These are phyloP conservation scores for Conistra vaccinii DNA, from an alignment of 2,888 invertebrate species.

Conservation along the genomic window DNA sequence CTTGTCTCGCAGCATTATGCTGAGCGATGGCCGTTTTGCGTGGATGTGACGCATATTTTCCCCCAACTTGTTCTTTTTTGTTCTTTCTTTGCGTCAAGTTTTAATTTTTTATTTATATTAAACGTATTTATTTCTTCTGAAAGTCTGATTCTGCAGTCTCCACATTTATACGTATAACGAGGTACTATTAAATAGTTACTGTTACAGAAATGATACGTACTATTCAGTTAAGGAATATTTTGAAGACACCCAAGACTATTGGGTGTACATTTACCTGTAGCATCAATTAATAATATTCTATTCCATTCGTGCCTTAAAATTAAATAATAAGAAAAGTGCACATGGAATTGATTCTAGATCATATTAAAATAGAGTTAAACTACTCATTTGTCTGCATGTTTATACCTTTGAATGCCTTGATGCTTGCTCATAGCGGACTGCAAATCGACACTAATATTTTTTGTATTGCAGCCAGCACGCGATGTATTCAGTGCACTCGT, in stretches of 20 bases:
- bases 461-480: conserved; percentile 63
- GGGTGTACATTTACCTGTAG: no score
- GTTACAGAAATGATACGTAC: neutral
- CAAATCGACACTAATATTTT: conserved; percentile 66
- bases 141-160: neutral
- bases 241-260: no score
- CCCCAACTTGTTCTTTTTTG: no score
- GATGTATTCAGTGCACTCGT: conserved; percentile 42
- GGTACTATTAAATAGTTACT: neutral
- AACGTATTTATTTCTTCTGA: neutral
- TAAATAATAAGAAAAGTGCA: neutral
- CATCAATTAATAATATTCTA: no score
- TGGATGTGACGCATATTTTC: no score
- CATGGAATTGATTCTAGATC: neutral
- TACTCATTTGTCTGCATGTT: conserved; percentile 44
- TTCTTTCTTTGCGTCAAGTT: no score
- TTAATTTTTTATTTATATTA: no score
- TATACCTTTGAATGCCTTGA: conserved; percentile 45
- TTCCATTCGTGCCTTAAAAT: no score
- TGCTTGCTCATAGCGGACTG: conserved; percentile 57
- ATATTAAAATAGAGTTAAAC: conserved; percentile 19
- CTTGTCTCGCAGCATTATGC: neutral
- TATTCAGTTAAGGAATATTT: no score
- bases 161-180: neutral
- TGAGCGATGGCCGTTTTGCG: no score